Evolutionary conservation across 1,140 invertebrate genomes (phyloP), one percentile per base, ranked within the genome.

Genomic region (Harpegnathos saltator): DNA sequence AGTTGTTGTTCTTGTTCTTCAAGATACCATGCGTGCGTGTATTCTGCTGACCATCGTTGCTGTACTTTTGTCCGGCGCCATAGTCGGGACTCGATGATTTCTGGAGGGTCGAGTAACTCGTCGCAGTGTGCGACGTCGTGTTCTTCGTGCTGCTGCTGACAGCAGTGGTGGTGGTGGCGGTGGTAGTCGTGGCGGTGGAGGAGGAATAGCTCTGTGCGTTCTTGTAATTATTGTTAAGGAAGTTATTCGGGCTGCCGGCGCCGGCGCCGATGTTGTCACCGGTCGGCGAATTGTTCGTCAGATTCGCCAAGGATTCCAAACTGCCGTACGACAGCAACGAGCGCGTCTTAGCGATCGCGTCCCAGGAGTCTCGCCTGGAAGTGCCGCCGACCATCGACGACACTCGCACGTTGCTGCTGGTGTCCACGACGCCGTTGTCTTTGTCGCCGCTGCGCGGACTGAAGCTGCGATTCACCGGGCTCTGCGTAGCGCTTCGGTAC

Each of bases 341-440:
- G 90, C 96, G 96, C 1, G 97, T 97, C 93, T 97, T 97, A n/a
- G 97, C 96, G 26, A 97, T 96, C 0, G 96, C 96, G 90, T 98
- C 97, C 97, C 97, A 97, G 11, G 97, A 97, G 89, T 97, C 97
- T 73, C 96, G 95, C 84, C 97, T 95, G 0, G 95, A 93, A 11
- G 95, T 93, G 29, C 95, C 95, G 1, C 95, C 94, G 87, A 96
- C 95, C 88, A 96, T 95, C n/a, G 96, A 96, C 3, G 96, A 96
- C 5, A 97, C 96, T 92, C 87, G 54, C 14, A 97, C 95, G 84
- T 97, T 97, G 29, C 96, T 96, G 71, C 95, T 96, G 17, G 96
- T 96, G 90, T 97, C 96, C 22, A 97, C 94, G 14, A 95, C 94
- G 50, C 94, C 94, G 19, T 91, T 93, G 7, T 93, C 92, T 90